Evolutionary conservation across 2,888 invertebrate genomes (phyloP), one percentile per base, ranked within the genome.

Genomic region (Lasioglossum calceatum): DNA sequence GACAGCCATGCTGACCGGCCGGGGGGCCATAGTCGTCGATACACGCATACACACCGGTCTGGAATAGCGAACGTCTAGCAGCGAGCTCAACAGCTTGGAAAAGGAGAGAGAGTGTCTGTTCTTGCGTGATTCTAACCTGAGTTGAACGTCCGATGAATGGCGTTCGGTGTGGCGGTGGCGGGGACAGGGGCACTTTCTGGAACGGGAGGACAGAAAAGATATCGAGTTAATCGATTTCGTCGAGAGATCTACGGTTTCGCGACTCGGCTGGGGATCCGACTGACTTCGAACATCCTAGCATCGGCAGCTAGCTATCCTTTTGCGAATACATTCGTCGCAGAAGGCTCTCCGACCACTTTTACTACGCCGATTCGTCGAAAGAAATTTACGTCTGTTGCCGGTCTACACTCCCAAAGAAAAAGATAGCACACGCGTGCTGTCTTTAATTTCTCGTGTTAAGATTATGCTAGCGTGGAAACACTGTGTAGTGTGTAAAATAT

Each of bases 121-220:
- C 90, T 90, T 93, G 92, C 93, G 89, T 93, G 90, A 93, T 92
- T 94, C 94, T 94, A 94, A 94, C 94, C 94, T 94, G 94, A 93
- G 91, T 92, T 93, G 93, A 93, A 94, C 92, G 92, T 94, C 94
- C 94, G 93, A 90, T 90, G 93, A 93, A 93, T 93, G 92, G 94
- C 93, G 92, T 93, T 93, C 92, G 94, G 92, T 92, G 94, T 93
- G 92, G 93, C 92, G 92, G 90, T 94, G 90, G 93, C 92, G 84
- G 91, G 93, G 93, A 94, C 94, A 93, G 92, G 93, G 93, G 91
- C 93, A 91, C 92, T 93, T 92, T 93, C 95, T 94, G 94, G 92
- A 93, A 92, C 79, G 92, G 92, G 92, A 91, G 89, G 90, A 92
- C 90, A 93, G 87, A 92, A 93, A 94, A 93, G 91, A 93, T 90